Conservation (phyloP, 2,888 invertebrate species). For the Camptogramma bilineatum region DNA sequence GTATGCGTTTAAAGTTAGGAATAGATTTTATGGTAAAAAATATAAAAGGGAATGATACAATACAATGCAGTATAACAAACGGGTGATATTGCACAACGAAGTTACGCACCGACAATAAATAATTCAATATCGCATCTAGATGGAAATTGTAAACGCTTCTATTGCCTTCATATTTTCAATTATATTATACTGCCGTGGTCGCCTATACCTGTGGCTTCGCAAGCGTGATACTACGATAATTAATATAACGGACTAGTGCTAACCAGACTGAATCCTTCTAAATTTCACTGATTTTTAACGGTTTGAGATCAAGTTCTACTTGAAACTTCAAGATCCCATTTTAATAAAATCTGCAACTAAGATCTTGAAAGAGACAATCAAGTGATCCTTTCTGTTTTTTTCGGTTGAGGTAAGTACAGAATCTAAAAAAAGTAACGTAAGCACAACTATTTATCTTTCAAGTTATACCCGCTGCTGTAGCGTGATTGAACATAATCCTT, state of each 20-base stretch:
- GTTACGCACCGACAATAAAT: conserved; percentile 32
- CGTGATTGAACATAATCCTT: too few species aligned
- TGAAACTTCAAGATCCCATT: too few species aligned
- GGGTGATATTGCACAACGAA: conserved; percentile 24
- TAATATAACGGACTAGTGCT: not conserved
- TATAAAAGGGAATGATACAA: not conserved
- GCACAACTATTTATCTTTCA: too few species aligned
- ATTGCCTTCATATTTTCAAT: conserved; percentile 36
- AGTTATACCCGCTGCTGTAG: too few species aligned
- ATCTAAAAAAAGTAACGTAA: too few species aligned
- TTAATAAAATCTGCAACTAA: too few species aligned
- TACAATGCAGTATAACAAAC: conserved; percentile 1
- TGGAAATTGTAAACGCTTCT: conserved; percentile 33
- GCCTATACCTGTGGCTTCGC: not conserved
- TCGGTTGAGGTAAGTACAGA: too few species aligned
- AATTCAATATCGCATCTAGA: conserved; percentile 49
- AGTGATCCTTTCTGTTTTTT: too few species aligned
- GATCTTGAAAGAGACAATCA: too few species aligned
- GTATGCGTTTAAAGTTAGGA: too few species aligned
- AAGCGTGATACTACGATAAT: not conserved
- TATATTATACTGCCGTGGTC: conserved; percentile 28
- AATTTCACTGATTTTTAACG: too few species aligned
- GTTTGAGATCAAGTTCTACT: too few species aligned
- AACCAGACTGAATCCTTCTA: not conserved
- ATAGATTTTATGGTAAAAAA: not conserved